These are phyloP conservation scores for Myathropa florea DNA, from an alignment of 2,888 invertebrate genomes.

Conservation along the genomic window DNA sequence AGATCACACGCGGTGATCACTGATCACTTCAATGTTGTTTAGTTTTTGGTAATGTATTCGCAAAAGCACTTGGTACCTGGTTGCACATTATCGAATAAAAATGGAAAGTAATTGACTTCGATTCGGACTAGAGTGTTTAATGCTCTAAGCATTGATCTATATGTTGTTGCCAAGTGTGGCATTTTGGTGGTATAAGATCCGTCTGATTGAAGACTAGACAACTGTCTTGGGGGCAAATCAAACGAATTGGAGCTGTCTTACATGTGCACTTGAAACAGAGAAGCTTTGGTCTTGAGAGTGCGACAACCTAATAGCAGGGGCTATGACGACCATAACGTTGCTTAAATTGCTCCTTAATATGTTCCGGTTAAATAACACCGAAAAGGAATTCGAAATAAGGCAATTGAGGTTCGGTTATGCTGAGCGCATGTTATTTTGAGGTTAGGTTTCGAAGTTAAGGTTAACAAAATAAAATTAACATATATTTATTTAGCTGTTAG, in stretches of 20 bases:
- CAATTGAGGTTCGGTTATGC: not conserved
- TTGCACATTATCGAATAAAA: slow-evolving; percentile 4
- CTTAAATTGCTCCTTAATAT: not conserved
- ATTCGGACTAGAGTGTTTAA: not conserved
- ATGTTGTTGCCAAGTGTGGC: not conserved
- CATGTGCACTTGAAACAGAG: not conserved
- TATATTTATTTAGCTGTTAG: too few relatives aligned
- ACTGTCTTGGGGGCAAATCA: not conserved
- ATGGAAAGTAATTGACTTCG: slow-evolving; percentile 14
- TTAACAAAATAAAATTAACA: not conserved
- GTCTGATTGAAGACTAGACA: not conserved
- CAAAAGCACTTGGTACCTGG: not conserved
- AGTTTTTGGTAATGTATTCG: not conserved
- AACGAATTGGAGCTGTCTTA: not conserved
- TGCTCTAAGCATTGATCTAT: not conserved
- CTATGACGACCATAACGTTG: not conserved
- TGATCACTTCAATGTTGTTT: not conserved
- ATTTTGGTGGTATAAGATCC: not conserved
- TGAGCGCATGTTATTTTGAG: not conserved
- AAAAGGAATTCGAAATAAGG: not conserved
- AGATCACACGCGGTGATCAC: slow-evolving; percentile 12
- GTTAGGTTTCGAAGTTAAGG: not conserved
- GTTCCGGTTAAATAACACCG: not conserved
- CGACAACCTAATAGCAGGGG: not conserved
- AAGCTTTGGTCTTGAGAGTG: not conserved